phyloP scores from a whole-genome alignment of 2,888 invertebrate species.

The Buathra laborator region DNA sequence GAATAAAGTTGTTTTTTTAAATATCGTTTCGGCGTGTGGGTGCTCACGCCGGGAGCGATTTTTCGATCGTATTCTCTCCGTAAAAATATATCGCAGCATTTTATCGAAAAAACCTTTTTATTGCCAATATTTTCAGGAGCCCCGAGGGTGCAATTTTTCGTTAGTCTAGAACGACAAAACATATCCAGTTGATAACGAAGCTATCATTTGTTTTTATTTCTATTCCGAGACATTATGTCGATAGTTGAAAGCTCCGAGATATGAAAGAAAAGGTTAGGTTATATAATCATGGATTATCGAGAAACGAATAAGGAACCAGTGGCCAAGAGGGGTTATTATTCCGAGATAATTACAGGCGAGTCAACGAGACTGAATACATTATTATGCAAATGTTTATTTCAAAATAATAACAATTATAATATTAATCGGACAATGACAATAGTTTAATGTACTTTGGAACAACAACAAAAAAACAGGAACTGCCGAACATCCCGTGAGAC shows the following conservation, averaged over 20 bases:
- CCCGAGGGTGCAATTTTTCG: too few relatives aligned
- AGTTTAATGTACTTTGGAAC: slow-evolving; percentile 85
- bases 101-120: too few relatives aligned
- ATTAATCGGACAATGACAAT: slow-evolving; percentile 82
- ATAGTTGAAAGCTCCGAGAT: background rate
- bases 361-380: slow-evolving; percentile 82
- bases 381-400: slow-evolving; percentile 54
- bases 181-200: too few relatives aligned
- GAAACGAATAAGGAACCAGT: slow-evolving; percentile 39
- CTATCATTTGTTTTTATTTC: background rate
- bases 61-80: too few relatives aligned
- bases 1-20: too few relatives aligned
- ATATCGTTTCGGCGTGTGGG: too few relatives aligned
- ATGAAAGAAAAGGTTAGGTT: background rate
- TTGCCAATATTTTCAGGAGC: too few relatives aligned
- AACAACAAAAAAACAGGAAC: slow-evolving; percentile 75
- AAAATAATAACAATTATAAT: background rate
- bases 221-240: background rate
- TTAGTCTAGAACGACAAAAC: too few relatives aligned
- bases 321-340: slow-evolving; percentile 87
- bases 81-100: too few relatives aligned
- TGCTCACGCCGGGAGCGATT: too few relatives aligned
- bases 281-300: slow-evolving; percentile 43
- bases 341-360: slow-evolving; percentile 87
- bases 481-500: slow-evolving; percentile 58